These are phyloP conservation scores for Lamproptera curius DNA, from an alignment of 2,888 invertebrate species.

Conservation along the genomic window DNA sequence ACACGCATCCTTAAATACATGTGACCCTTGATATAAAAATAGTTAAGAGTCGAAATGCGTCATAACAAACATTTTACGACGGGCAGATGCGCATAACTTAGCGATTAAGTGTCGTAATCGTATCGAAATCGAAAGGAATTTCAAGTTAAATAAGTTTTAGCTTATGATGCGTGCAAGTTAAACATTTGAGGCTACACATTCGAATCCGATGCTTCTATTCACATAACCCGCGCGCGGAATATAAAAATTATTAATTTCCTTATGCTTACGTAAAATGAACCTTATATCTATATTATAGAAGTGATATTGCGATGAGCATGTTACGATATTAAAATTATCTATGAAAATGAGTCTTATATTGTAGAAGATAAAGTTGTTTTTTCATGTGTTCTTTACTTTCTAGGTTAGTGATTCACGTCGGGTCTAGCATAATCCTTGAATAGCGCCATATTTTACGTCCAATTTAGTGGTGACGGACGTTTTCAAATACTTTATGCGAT, in stretches of 20 bases:
- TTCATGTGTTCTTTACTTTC: background rate
- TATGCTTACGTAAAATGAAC: background rate
- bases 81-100: too few relatives aligned
- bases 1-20: too few relatives aligned
- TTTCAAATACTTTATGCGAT: constrained; percentile 31
- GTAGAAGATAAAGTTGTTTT: constrained; percentile 2
- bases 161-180: background rate
- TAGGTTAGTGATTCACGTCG: constrained; percentile 24
- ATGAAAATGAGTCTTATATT: background rate
- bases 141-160: background rate
- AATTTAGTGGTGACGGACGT: constrained; percentile 32
- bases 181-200: constrained; percentile 5
- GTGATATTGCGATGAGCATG: background rate
- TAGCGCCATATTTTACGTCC: constrained; percentile 36
- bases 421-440: constrained; percentile 27
- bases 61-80: background rate
- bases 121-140: constrained; percentile 2
- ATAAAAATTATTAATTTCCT: background rate
- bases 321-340: background rate
- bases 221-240: constrained; percentile 8
- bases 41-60: too few relatives aligned
- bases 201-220: constrained; percentile 8
- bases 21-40: too few relatives aligned
- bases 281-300: background rate
- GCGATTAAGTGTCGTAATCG: too few relatives aligned